Evolutionary conservation across 2,888 invertebrate species (phyloP), one percentile per base, ranked within the genome.

Genomic region (Acanthoscelides obtectus): DNA sequence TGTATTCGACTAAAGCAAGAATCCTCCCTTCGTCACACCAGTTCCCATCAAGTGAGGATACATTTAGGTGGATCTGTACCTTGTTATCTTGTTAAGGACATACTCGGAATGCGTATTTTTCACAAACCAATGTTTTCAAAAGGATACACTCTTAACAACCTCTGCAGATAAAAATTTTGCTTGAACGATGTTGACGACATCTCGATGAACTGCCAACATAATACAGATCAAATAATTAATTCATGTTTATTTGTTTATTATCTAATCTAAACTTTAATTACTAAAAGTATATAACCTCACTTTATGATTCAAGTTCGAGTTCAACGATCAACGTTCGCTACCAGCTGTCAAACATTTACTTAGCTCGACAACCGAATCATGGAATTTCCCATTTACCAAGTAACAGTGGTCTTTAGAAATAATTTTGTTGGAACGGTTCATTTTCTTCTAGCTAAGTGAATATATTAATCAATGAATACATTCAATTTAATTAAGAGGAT

Each of bases 81-180:
- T 22, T 20, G 17, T n/a, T 67, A 70, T 66, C 21, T 68, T 70
- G 27, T 68, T 68, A 71, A 27, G 69, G 64, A 69, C 63, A 45
- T 45, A 12, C 45, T 12, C 6, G 17, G 3, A 22, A 22, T 65
- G n/a, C 20, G 12, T 65, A 65, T 65, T n/a, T n/a, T 1, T 12
- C 45, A 45, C 12, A 45, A 12, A 6, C 45, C 5, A 45, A 45
- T 45, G 22, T 22, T 67, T 66, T 70, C 20, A 73, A 76, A 80
- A 88, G 89, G 88, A 89, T 89, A 89, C 89, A 82, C 87, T 86
- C 82, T 86, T 85, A 65, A 89, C 88, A 75, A 86, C 83, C 81
- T 89, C 89, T n/a, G 87, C 87, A 67, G 87, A 86, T 72, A 87
- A 86, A 80, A 89, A 88, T 81, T 89, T 88, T 69, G 88, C 87